These are phyloP conservation scores for Zaprionus nigranus DNA, from an alignment of 1,140 invertebrate species.

Conservation along the genomic window DNA sequence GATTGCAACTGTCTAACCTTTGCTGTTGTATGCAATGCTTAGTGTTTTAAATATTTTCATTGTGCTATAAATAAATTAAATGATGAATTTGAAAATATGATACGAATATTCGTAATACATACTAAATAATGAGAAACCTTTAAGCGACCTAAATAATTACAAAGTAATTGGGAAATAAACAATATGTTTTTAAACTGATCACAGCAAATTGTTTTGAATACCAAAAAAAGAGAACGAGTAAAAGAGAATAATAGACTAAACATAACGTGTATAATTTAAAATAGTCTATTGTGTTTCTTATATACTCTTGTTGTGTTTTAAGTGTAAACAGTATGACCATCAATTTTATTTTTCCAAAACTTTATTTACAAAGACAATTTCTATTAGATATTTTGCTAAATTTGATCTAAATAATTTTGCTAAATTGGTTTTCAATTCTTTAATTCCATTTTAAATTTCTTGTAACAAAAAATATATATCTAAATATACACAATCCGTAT, in stretches of 20 bases:
- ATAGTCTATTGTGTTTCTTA: conserved; percentile 11
- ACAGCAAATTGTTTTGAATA: conserved; percentile 74
- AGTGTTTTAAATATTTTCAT: conserved; percentile 13
- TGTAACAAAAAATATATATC: conserved; percentile 53
- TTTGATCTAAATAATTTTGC: conserved; percentile 44
- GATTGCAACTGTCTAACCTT: background rate
- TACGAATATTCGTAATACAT: conserved; percentile 21
- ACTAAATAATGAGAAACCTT: conserved; percentile 74
- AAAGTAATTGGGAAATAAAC: conserved; percentile 31
- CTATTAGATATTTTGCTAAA: conserved; percentile 64
- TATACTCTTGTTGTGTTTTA: conserved; percentile 19
- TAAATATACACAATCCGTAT: conserved; percentile 39
- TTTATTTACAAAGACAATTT: conserved; percentile 62
- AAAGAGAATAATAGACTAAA: conserved; percentile 24
- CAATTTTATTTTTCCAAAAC: conserved; percentile 39
- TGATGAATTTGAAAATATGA: conserved; percentile 25
- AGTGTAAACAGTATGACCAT: conserved; percentile 31
- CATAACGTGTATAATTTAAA: conserved; percentile 5
- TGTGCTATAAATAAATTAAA: conserved; percentile 59
- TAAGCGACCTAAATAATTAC: conserved; percentile 42
- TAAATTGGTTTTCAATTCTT: conserved; percentile 20
- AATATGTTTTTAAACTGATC: conserved; percentile 70
- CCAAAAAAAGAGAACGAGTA: conserved; percentile 46
- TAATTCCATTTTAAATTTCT: conserved; percentile 36
- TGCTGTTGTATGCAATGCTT: no score